Conservation (phyloP, 2,888 invertebrate species). For the Rhabditophanes sp. region DNA sequence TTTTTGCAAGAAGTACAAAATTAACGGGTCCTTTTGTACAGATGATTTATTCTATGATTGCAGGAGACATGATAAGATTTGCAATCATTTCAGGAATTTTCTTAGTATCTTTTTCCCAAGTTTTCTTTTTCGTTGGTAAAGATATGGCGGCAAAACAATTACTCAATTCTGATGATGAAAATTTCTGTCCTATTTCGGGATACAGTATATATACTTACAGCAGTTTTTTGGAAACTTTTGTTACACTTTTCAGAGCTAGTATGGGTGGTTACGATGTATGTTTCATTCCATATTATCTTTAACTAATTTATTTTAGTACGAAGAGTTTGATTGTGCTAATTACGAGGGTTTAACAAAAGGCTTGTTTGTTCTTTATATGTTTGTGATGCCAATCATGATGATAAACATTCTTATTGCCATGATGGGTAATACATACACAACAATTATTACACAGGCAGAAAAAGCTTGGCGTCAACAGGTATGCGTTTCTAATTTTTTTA, state of each 20-base stretch:
- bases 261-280: constrained; percentile 89
- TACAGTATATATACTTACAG: constrained; percentile 46
- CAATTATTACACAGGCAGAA: constrained; percentile 90
- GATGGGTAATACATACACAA: constrained; percentile 99
- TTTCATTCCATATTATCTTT: constrained; percentile 14
- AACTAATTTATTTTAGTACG: constrained; percentile 58
- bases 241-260: constrained; percentile 92
- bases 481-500: constrained; percentile 2
- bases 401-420: constrained; percentile 69
- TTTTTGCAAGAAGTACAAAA: constrained; percentile 59
- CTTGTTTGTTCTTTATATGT: constrained; percentile 93
- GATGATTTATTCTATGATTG: constrained; percentile 98
- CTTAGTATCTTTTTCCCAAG: constrained; percentile 81
- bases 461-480: constrained; percentile 95
- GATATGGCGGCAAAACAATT: constrained; percentile 47
- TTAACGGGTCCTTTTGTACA: constrained; percentile 95
- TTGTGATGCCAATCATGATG: constrained; percentile 62
- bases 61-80: constrained; percentile 93
- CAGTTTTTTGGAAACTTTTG: constrained; percentile 78
- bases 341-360: constrained; percentile 81
- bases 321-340: constrained; percentile 70
- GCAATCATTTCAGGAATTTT: constrained; percentile 89
- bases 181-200: constrained; percentile 21
- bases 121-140: constrained; percentile 68
- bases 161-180: constrained; percentile 22